Percentiles rank a stretch among this genome's conserved stretches.
Conservation (phyloP, 2,113 vertebrate species). For the Malurus melanocephalus region DNA sequence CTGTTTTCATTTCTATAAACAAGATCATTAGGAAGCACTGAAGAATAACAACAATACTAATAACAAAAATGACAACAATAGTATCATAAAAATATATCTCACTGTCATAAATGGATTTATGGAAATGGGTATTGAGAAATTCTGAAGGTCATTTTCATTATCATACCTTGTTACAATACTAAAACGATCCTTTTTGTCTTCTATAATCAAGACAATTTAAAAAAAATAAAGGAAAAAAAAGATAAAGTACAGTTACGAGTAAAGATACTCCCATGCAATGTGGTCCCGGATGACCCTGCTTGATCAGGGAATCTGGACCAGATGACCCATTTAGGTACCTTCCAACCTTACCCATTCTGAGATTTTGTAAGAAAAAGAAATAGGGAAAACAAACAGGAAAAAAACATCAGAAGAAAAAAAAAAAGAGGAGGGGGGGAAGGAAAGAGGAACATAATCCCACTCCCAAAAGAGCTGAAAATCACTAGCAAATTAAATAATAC, state of each 20-base stretch:
- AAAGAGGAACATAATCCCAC: background rate
- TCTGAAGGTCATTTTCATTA: conserved; percentile 17
- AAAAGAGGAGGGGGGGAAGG: background rate
- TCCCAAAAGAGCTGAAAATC: background rate
- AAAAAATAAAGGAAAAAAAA: accelerated
- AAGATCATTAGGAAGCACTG: conserved; percentile 29
- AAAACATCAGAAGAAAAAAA: background rate
- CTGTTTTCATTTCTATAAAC: conserved; percentile 25
- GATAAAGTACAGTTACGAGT: background rate
- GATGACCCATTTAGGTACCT: background rate
- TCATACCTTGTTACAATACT: background rate
- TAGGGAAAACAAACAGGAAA: background rate
- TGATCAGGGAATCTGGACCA: background rate
- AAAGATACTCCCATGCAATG: background rate
- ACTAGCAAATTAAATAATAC: background rate
- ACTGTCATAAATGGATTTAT: conserved; percentile 20
- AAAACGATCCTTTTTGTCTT: background rate
- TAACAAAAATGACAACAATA: background rate
- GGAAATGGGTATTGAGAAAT: background rate
- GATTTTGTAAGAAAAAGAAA: background rate
- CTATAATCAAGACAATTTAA: background rate
- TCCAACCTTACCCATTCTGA: background rate
- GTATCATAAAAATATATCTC: conserved; percentile 18
- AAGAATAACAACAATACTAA: conserved; percentile 16
- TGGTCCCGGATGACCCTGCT: background rate